Base-by-base conservation (phyloP, 2,888 invertebrate species). In the Steinernema hermaphroditum region DNA sequence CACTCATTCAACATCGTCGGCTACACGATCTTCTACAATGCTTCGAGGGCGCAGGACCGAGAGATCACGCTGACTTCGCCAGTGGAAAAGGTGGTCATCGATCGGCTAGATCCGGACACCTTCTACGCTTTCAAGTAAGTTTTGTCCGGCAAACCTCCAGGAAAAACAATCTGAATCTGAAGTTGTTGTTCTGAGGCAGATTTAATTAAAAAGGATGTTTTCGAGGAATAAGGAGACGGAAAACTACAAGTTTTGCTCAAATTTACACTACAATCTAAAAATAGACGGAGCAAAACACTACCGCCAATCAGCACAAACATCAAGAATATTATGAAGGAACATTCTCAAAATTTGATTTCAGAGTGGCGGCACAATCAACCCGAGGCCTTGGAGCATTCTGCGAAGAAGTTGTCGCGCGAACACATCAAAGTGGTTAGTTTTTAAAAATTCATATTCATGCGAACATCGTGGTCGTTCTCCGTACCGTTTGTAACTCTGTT, bases 371-470 rank as follows among this genome's bases (percentile, higher is more conserved):
- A 74, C 91, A 93, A 80, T 95, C 94, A 19, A 92, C 93, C 85
- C 90, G 93, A 78, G 97, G 96, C 14, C 96, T 94, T 88, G 96
- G 96, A 19, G 95, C 95, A 41, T 93, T 94, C 72, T 96, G 96
- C 19, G 94, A 94, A 46, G 93, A 94, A 16, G 92, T 95, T 81
- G 93, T 94, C 80, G 94, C 94, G 83, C 91, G 93, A 89, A 97
- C 97, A 71, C 94, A 94, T 89, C 94, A 94, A 92, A 96, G 94
- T 90, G 94, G 96, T 96, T 93, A 93, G 95, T 90, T 68, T 54
- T 50, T 37, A 4, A 9, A 24, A 2, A 12, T 57, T 71, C 2
- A 22, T 62, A 49, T 27, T 32, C 19, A 34, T 69, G 32, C 24
- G 6, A 41, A 34, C 16, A 27, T 22, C n/a, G 37, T 71, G 46